Evolutionary conservation across 1,140 invertebrate species (phyloP).

Genomic region (Helicoverpa armigera): DNA sequence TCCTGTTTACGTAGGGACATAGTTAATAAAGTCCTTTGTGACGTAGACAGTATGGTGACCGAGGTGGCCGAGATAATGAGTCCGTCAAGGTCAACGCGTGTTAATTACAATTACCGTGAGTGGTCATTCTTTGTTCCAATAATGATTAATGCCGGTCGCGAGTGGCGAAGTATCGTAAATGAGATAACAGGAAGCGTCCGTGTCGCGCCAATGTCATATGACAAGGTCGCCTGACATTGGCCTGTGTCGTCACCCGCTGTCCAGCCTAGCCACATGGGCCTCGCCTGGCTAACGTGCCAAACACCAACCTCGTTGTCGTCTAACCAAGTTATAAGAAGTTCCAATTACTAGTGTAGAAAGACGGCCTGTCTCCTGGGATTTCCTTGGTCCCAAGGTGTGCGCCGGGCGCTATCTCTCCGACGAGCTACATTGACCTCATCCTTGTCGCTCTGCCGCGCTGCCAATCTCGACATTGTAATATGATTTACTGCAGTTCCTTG

Average conservation of each 20-base stretch:
- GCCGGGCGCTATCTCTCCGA: slow-evolving; percentile 9
- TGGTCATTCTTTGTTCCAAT: slow-evolving; percentile 86
- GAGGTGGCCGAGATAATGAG: slow-evolving; percentile 75
- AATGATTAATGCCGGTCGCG: slow-evolving; percentile 82
- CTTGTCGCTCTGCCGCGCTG: slow-evolving; percentile 37
- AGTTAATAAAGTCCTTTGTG: slow-evolving; percentile 76
- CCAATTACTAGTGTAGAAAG: background rate
- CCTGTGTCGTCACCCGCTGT: slow-evolving; percentile 27
- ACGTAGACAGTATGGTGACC: slow-evolving; percentile 76
- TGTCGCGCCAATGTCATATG: slow-evolving; percentile 75
- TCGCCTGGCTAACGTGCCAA: background rate
- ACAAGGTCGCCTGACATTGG: slow-evolving; percentile 67
- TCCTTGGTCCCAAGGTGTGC: slow-evolving; percentile 28
- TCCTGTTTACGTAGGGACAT: slow-evolving; percentile 68
- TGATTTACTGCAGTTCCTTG: slow-evolving; percentile 37
- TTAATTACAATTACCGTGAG: slow-evolving; percentile 85
- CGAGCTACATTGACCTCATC: slow-evolving; percentile 35
- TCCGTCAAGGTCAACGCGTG: slow-evolving; percentile 79
- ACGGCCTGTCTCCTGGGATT: background rate
- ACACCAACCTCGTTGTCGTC: background rate
- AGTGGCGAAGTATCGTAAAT: slow-evolving; percentile 77
- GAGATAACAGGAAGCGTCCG: slow-evolving; percentile 84
- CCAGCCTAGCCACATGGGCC: background rate
- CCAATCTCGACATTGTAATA: slow-evolving; percentile 32
- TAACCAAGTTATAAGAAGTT: background rate